Evolutionary conservation across 2,797 vertebrate genomes (phyloP).

Genomic region (Gobio occitaniae): DNA sequence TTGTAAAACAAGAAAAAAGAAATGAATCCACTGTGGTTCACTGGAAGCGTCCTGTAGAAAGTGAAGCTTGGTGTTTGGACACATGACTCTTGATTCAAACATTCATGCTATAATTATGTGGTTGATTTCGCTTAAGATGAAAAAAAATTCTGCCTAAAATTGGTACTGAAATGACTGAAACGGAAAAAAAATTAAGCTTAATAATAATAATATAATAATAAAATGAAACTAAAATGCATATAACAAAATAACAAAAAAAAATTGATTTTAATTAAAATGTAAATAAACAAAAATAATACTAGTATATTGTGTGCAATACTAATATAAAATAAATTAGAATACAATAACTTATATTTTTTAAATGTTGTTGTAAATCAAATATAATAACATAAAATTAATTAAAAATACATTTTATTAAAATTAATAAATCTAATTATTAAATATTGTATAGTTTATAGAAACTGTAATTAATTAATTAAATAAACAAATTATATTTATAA

Average conservation of each 20-base stretch:
- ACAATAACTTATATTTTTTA: too few relatives aligned
- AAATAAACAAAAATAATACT: neutral
- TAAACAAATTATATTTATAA: too few relatives aligned
- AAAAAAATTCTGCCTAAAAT: neutral
- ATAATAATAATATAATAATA: too few relatives aligned
- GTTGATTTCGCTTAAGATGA: neutral
- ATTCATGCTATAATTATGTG: neutral
- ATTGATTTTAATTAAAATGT: neutral
- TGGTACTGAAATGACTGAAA: neutral
- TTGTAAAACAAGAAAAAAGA: neutral
- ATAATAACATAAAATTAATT: neutral
- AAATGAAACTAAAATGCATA: neutral
- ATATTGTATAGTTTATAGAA: too few relatives aligned
- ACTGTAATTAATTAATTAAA: too few relatives aligned
- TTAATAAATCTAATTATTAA: too few relatives aligned
- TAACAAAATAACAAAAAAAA: neutral
- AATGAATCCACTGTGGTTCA: neutral
- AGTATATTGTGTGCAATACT: neutral
- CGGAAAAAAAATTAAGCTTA: too few relatives aligned
- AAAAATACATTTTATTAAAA: too few relatives aligned
- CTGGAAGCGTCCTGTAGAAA: neutral
- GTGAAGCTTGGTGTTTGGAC: neutral
- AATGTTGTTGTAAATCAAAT: too few relatives aligned
- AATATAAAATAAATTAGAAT: neutral
- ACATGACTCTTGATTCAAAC: neutral